These are phyloP conservation scores for Drosophila sturtevanti DNA, from an alignment of 1,140 invertebrate genomes.

Conservation along the genomic window DNA sequence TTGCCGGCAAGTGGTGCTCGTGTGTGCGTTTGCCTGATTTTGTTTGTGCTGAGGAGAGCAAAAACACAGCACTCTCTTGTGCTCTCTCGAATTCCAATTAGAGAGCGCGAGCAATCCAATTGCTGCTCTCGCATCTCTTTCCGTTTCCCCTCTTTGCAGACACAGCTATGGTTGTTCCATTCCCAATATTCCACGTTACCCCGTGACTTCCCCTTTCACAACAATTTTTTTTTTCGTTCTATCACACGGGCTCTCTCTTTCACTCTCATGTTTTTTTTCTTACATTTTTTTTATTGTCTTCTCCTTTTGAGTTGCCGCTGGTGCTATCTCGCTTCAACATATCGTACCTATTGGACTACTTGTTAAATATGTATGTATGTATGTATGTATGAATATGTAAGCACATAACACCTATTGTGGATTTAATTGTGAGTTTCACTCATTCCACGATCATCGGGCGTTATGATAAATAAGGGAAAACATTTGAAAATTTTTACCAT, in stretches of 20 bases:
- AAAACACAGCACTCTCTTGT: not conserved
- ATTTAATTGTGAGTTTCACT: too few relatives aligned
- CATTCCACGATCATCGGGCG: too few relatives aligned
- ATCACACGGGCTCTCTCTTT: not conserved
- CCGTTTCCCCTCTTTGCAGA: slow-evolving; percentile 52
- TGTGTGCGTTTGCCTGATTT: slow-evolving; percentile 33
- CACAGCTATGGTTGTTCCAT: slow-evolving; percentile 36
- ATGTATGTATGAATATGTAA: too few relatives aligned
- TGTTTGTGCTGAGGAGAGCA: slow-evolving; percentile 42
- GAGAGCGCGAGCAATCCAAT: slow-evolving; percentile 39
- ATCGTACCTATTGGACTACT: slow-evolving; percentile 55
- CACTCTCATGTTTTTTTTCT: slow-evolving; percentile 13
- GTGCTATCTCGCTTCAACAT: slow-evolving; percentile 52
- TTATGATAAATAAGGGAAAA: too few relatives aligned
- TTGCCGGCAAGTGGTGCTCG: slow-evolving; percentile 59
- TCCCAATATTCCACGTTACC: slow-evolving; percentile 26
- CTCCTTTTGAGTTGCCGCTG: slow-evolving; percentile 32
- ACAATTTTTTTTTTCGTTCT: not conserved
- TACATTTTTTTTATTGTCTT: slow-evolving; percentile 32
- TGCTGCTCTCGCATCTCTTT: slow-evolving; percentile 18
- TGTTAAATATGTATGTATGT: slow-evolving; percentile 4
- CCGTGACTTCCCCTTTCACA: slow-evolving; percentile 41
- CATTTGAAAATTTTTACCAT: too few relatives aligned
- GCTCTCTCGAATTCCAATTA: slow-evolving; percentile 13
- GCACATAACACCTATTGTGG: too few relatives aligned